Evolutionary conservation across 2,113 vertebrate genomes (phyloP), one percentile per base, ranked within the genome.

Genomic region (Ctenomys sociabilis): DNA sequence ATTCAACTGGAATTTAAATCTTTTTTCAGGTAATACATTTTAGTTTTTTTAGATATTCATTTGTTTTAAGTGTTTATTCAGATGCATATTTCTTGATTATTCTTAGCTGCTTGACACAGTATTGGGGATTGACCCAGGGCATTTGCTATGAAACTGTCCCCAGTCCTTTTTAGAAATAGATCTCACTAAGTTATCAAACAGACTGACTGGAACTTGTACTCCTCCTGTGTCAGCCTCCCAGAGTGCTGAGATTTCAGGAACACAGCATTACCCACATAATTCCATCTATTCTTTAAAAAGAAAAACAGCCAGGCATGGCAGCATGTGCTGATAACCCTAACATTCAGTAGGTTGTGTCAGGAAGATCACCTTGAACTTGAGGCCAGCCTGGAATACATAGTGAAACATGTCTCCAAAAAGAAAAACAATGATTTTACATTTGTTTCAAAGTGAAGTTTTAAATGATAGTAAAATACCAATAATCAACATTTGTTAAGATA

Each of bases 381-480:
- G 70, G 70, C 70, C 70, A 73, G 70, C n/a, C 21, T 73, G 70
- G 37, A 37, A 37, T 73, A 24, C 70, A 73, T 24, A 37, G 3
- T 22, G n/a, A 72, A 37, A 73, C 10, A n/a, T 73, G 70, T 73
- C 37, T 73, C 19, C 21, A 40, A n/a, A 73, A 40, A 40, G 9
- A 43, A 93, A 91, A 83, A 30, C 5, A 80, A 75, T 49, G 26
- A 35, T 61, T 85, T 91, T 68, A 80, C 11, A 85, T 73, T 94
- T 94, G 78, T 59, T 92, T 92, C 40, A 28, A 73, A 90, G 54
- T 40, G 32, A 97, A 83, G 45, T 22, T 93, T 88, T 66, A 83
- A 84, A 28, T 93, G 52, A 78, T 30, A 91, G n/a, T 84, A 95
- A 93, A 49, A 75, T 83, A 91, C 45, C 45, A 93, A 84, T 21